Conservation (phyloP, 2,888 invertebrate genomes). For the Lapara coniferarum region DNA sequence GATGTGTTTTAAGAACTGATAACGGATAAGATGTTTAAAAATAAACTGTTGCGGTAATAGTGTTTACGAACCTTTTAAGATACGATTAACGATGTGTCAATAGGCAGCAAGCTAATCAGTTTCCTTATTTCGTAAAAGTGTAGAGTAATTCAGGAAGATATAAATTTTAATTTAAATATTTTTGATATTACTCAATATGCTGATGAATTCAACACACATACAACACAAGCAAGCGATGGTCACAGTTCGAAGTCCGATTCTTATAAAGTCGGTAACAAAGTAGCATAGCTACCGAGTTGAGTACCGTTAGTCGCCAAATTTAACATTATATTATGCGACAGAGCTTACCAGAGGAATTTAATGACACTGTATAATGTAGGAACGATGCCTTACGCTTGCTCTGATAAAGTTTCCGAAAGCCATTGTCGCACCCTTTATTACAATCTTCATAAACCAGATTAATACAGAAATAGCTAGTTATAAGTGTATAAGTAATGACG, state of each 20-base stretch:
- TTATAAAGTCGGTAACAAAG: too few species aligned
- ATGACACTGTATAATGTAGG: too few species aligned
- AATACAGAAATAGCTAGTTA: neutral
- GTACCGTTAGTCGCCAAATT: too few species aligned
- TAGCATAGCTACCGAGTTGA: too few species aligned
- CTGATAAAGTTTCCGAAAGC: neutral
- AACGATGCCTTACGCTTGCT: neutral
- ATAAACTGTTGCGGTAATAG: conserved; percentile 14
- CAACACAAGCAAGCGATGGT: too few species aligned
- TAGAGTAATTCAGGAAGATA: too few species aligned
- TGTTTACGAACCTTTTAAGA: conserved; percentile 20
- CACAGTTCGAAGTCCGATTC: too few species aligned
- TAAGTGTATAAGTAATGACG: conserved; percentile 3
- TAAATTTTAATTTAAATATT: too few species aligned
- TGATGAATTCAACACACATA: too few species aligned
- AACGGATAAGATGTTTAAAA: conserved; percentile 18
- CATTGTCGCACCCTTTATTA: neutral
- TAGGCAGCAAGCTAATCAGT: neutral
- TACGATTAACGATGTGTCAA: conserved; percentile 21
- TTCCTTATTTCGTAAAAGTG: neutral
- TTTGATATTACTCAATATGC: too few species aligned
- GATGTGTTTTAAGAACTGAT: conserved; percentile 10
- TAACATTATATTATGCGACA: too few species aligned
- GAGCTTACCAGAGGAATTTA: too few species aligned
- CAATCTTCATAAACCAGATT: neutral